Conservation (phyloP, 2,888 invertebrate genomes). For the Carterocephalus palaemon region DNA sequence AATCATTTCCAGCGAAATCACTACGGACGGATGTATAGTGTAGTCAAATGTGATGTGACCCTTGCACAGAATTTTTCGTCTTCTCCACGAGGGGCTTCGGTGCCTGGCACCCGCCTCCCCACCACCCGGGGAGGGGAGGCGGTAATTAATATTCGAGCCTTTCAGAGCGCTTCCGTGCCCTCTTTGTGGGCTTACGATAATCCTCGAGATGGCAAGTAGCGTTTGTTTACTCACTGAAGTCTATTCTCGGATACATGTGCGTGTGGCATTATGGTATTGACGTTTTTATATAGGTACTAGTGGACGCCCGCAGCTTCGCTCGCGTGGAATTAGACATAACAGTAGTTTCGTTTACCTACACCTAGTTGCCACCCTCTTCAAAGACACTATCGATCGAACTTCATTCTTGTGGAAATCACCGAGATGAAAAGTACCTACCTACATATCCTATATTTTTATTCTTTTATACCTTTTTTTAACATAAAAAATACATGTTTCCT, state of each 20-base stretch:
- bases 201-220: slow-evolving; percentile 11
- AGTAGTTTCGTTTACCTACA: no score
- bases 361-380: no score
- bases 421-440: no score
- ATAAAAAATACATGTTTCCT: no score
- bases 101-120: slow-evolving; percentile 52
- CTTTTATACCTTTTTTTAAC: no score
- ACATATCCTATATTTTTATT: no score
- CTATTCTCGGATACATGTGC: neutral
- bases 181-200: slow-evolving; percentile 39
- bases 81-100: slow-evolving; percentile 47
- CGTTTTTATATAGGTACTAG: neutral
- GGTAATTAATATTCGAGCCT: slow-evolving; percentile 60
- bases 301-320: no score
- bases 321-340: no score
- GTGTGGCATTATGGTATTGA: neutral
- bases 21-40: slow-evolving; percentile 8
- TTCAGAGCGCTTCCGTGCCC: slow-evolving; percentile 38
- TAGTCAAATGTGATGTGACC: slow-evolving; percentile 7
- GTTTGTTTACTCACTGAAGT: neutral
- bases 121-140: slow-evolving; percentile 32
- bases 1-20: no score
- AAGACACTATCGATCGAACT: no score
- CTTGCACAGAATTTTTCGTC: slow-evolving; percentile 20
- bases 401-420: no score